Base-by-base conservation (phyloP, 1,140 invertebrate genomes). In the Drosophila asahinai region DNA sequence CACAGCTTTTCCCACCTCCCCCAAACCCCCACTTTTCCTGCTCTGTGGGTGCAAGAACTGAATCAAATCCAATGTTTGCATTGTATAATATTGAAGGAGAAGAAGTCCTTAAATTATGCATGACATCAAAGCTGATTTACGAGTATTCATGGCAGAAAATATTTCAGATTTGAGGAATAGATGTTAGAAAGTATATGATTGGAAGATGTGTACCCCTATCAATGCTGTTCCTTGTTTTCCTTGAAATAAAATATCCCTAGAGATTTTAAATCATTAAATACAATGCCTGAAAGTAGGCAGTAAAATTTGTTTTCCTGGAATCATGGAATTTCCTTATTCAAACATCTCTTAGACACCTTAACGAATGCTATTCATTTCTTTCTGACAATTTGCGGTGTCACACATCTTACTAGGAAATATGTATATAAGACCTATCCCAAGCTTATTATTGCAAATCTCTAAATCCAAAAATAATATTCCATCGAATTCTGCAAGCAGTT, bases 31-130 rank as follows among this genome's bases (percentile, higher is more conserved):
- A 36, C 4, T 25, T 61, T 59, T 43, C 19, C 40, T 11, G 0
- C 36, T 25, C 14, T 25, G 3, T 19, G 45, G 36, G 40, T 12
- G 19, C 49, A 17, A 12, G 19, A 47, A 30, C 64, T 59, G 52
- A 19, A 73, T 58, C 43, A 59, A 71, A 71, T 58, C 70, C 19
- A 15, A n/a, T 42, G 66, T 49, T 59, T 42, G 52, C 52, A 60
- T 43, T 43, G 30, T 68, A 70, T 19, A 33, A 67, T 49, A 36
- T 30, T n/a, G 15, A 40, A n/a, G 25, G 19, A 48, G 27, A 30
- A 4, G 27, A 59, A 51, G 33, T 72, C 54, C 54, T 43, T 38
- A 19, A 60, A 47, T 55, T 67, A 38, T 52, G 61, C 67, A 38
- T 45, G 48, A 47, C 40, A 54, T 66, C 47, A 70, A 45, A 45